Conservation (phyloP, 2,888 invertebrate genomes). For the Yponomeuta cagnagella region DNA sequence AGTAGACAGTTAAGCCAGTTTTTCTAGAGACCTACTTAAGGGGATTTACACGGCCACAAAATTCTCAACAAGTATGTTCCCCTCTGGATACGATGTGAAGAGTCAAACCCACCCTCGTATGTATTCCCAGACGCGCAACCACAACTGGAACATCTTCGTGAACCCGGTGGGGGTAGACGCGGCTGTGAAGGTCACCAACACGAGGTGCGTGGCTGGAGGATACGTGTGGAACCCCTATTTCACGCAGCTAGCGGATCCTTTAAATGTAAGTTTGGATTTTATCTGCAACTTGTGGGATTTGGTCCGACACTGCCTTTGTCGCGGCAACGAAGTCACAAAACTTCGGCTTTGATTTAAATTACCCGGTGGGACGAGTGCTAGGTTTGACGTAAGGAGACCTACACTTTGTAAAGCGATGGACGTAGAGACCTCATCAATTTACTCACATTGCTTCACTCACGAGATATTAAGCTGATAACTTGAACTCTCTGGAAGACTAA, state of each 20-base stretch:
- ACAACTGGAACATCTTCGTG: constrained; percentile 93
- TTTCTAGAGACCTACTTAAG: too few relatives aligned
- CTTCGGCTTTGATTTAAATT: too few relatives aligned
- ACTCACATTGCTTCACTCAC: too few relatives aligned
- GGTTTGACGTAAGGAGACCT: neutral
- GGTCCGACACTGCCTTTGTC: neutral
- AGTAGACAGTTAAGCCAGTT: too few relatives aligned
- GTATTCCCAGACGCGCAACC: constrained; percentile 80
- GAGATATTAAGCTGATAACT: too few relatives aligned
- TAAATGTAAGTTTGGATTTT: constrained; percentile 78
- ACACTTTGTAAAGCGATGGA: too few relatives aligned
- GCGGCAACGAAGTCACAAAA: too few relatives aligned
- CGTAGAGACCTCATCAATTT: too few relatives aligned
- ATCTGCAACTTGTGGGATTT: neutral
- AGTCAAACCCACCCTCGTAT: neutral
- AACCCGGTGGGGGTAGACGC: constrained; percentile 95
- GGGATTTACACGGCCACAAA: too few relatives aligned
- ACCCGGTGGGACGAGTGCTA: too few relatives aligned
- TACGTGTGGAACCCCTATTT: constrained; percentile 95
- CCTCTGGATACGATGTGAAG: constrained; percentile 24
- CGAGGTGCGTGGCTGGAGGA: constrained; percentile 93
- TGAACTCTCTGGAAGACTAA: too few relatives aligned
- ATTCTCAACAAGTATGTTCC: too few relatives aligned
- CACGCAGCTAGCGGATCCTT: constrained; percentile 91
- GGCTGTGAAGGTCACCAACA: constrained; percentile 84